These are phyloP conservation scores for Taeniopygia guttata DNA, from an alignment of 2,797 vertebrate genomes.

Conservation along the genomic window DNA sequence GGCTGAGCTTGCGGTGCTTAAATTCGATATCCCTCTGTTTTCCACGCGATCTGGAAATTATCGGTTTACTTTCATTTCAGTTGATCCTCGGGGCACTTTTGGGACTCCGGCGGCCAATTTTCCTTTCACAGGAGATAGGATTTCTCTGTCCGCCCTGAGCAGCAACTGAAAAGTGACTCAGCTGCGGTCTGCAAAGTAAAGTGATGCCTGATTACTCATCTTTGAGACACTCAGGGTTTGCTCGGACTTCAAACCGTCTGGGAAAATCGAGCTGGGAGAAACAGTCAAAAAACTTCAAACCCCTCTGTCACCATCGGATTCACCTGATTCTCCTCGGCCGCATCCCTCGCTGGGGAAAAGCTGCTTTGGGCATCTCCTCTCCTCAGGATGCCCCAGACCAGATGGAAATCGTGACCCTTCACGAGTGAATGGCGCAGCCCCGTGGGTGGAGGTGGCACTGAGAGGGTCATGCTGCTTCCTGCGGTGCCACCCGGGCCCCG, in stretches of 20 bases:
- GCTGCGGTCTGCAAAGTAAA: neutral
- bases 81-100: conserved; percentile 36
- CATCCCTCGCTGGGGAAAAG: neutral
- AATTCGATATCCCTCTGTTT: conserved; percentile 7
- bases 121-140: conserved; percentile 16
- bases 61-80: conserved; percentile 42
- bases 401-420: neutral
- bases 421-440: neutral
- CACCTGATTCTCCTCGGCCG: neutral
- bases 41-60: conserved; percentile 35
- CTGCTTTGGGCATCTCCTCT: neutral
- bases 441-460: neutral
- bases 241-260: neutral
- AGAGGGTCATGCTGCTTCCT: neutral
- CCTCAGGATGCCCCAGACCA: neutral
- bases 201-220: conserved; percentile 12
- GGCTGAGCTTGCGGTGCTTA: neutral
- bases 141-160: conserved; percentile 1
- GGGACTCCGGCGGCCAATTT: conserved; percentile 34
- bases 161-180: conserved; percentile 5
- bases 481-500: neutral
- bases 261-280: neutral
- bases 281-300: neutral
- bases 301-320: neutral
- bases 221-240: neutral